These are phyloP conservation scores for Leptinotarsa haldemani DNA, from an alignment of 2,888 invertebrate genomes.

Conservation along the genomic window DNA sequence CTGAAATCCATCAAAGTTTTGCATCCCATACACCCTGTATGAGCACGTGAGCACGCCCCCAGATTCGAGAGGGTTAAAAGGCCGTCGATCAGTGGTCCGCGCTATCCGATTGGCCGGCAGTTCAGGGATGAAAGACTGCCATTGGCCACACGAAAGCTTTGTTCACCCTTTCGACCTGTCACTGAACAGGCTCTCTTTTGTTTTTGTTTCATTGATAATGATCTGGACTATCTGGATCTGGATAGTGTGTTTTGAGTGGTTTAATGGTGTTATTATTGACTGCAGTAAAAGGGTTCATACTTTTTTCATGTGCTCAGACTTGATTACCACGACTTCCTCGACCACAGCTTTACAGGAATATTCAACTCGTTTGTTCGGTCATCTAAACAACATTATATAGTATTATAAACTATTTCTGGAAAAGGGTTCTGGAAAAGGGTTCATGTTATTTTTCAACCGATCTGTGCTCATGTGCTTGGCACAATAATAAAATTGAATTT, in stretches of 20 bases:
- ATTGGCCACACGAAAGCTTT: constrained; percentile 55
- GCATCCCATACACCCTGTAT: constrained; percentile 45
- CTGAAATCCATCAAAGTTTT: background rate
- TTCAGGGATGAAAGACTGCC: constrained; percentile 35
- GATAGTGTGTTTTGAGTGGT: constrained; percentile 5
- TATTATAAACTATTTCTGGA: no score
- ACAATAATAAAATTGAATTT: no score
- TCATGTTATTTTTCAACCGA: no score
- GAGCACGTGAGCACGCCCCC: constrained; percentile 50
- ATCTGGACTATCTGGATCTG: background rate
- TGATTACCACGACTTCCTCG: no score
- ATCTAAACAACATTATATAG: no score
- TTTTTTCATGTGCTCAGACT: no score
- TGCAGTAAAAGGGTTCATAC: background rate
- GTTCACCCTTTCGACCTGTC: constrained; percentile 62
- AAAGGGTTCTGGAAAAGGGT: no score
- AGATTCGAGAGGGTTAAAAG: constrained; percentile 57
- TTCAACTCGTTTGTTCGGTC: no score
- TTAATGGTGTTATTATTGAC: background rate
- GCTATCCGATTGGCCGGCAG: constrained; percentile 49
- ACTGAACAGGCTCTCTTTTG: constrained; percentile 46
- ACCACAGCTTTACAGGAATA: no score
- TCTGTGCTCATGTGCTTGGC: no score
- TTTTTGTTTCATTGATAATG: constrained; percentile 1
- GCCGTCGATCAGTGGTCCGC: constrained; percentile 57